Evolutionary conservation across 2,797 vertebrate genomes (phyloP), one percentile per base, ranked within the genome.

Genomic region (Centropyge bicolor): DNA sequence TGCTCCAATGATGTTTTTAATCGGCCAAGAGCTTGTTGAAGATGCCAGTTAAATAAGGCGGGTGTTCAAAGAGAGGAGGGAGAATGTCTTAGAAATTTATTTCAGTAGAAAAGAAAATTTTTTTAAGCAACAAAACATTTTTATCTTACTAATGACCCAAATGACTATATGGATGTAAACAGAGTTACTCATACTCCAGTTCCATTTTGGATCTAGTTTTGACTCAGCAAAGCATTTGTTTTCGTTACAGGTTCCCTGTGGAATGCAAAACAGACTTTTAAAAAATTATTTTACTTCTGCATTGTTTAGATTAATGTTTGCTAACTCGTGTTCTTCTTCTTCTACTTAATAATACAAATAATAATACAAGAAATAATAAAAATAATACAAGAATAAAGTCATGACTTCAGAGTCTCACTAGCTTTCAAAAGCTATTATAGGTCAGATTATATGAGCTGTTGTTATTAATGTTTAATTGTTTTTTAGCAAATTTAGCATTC

Each of bases 1-100:
- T 78, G 85, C 91, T 84, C 87, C 89, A 91, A 92, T 94, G 86
- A 94, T 93, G 89, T 92, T 93, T 94, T 95, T 95, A 93, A 93
- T 92, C 80, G 76, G 90, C 81, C 91, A 74, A 55, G 83, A 74
- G 79, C 86, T 80, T 88, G 84, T 91, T 90, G 78, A 89, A 91
- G 89, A 92, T 70, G 86, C 90, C 75, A 84, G 72, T 92, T 88
- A 90, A 91, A 91, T 88, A 84, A 78, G 79, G 67, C 81, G 57
- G 78, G 80, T 59, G 70, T 74, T 68, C n/a, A 17, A 24, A n/a
- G 56, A 49, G n/a, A 40, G 64, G 60, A 49, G n/a, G n/a, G n/a
- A n/a, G n/a, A n/a, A n/a, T n/a, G n/a, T n/a, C n/a, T n/a, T n/a
- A 19, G 35, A 16, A 31, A 31, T 2, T 31, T 31, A 31, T 31